Conservation (phyloP, 1,140 invertebrate species). For the Papilio polytes region DNA sequence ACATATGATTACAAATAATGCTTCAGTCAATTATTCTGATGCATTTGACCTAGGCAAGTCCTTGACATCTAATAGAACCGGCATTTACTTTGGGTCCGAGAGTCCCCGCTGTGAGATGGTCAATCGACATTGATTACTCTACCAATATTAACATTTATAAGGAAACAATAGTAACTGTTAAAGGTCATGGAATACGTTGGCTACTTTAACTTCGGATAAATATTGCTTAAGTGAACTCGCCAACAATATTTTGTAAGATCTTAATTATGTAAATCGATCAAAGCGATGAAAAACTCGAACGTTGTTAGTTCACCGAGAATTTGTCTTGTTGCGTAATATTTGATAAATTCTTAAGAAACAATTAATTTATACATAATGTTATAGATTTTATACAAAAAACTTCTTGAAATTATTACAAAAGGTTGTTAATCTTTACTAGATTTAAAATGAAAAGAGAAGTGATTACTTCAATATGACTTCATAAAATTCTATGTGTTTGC, state of each 20-base stretch:
- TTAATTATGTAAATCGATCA: conserved; percentile 22
- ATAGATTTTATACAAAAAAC: neutral
- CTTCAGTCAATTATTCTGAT: neutral
- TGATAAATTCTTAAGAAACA: neutral
- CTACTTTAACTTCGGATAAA: neutral
- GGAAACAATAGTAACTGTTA: conserved; percentile 27
- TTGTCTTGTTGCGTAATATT: conserved; percentile 30
- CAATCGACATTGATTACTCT: conserved; percentile 42
- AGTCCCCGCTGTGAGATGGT: conserved; percentile 39
- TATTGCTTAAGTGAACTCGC: conserved; percentile 31
- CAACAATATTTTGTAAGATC: conserved; percentile 29
- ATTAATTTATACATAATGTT: neutral
- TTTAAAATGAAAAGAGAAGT: too few species aligned
- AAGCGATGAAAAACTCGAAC: neutral
- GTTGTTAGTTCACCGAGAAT: neutral
- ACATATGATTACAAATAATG: conserved; percentile 10
- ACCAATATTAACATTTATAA: conserved; percentile 35
- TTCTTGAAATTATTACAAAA: neutral
- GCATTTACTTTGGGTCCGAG: conserved; percentile 38
- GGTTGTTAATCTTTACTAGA: neutral
- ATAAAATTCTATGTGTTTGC: too few species aligned
- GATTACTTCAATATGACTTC: too few species aligned
- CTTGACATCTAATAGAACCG: conserved; percentile 50
- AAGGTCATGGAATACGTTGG: conserved; percentile 23
- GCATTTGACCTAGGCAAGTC: conserved; percentile 32